Base-by-base conservation (phyloP, 2,113 vertebrate species). In the Ailuropoda melanoleuca region DNA sequence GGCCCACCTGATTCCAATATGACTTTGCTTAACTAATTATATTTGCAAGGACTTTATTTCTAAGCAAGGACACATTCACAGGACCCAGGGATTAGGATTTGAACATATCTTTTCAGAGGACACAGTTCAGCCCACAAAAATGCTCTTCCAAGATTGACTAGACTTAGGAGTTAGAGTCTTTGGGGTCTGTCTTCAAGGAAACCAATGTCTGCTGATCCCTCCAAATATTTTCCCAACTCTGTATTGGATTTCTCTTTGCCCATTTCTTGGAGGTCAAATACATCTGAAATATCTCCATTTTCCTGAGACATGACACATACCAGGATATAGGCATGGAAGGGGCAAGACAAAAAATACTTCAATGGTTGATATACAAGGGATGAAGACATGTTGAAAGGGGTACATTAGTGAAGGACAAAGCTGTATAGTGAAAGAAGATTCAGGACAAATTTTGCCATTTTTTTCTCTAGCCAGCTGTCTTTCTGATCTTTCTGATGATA, bases 1-100 rank as follows among this genome's bases (percentile, higher is more conserved):
- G 64, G 46, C 19, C 14, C 0, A 1, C 12, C 34, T 2, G 0
- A 37, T 3, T 19, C 4, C 31, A 11, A 12, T 5, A 15, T 23
- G 26, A 23, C 13, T n/a, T 9, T 21, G 10, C n/a, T n/a, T 43
- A 18, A 64, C 56, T 37, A 29, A 50, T n/a, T 21, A 34, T 29
- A 43, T 26, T 50, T 53, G 0, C 17, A 39, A 50, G 8, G 75
- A 26, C 17, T 19, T 37, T 10, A 7, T 62, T 74, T 92, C 90
- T 31, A 82, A 89, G 68, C 34, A 50, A 66, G 2, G 14, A 7
- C 66, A 39, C 0, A 15, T 31, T 83, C 26, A 58, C 14, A 66
- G 37, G 31, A 26, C 12, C 62, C 13, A 5, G 19, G 18, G 62
- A 8, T 66, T 56, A 48, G 39, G 18, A 68, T 13, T 56, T 72